Evolutionary conservation across 2,888 invertebrate genomes (phyloP), one percentile per base, ranked within the genome.

Genomic region (Drosophila siamana): DNA sequence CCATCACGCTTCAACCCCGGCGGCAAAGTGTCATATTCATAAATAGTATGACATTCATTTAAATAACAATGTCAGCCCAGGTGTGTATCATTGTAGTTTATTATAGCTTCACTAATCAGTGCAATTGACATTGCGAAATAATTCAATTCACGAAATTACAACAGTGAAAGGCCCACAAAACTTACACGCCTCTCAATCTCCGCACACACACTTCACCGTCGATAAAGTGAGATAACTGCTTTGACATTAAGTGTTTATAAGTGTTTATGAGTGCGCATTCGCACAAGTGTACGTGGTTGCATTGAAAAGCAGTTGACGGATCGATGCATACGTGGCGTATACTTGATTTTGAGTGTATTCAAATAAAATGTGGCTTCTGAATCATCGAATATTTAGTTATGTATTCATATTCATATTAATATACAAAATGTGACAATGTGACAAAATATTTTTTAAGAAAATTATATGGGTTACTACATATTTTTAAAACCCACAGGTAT

Each of bases 191-290:
- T 59, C 13, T 13, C 36, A 61, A 16, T 28, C 4, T 33, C n/a
- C n/a, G 4, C 33, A 33, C 56, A 41, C 38, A 40, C 41, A 44
- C n/a, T n/a, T n/a, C n/a, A 24, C 73, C 36, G 48, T 40, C 41
- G 46, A 47, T 52, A 48, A 61, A 65, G 73, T 69, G 52, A 64
- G 73, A 69, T 64, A 80, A 69, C 74, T 72, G 71, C 69, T 84
- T 70, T 87, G 81, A 74, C 89, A 81, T 81, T 70, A 67, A 86
- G 76, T 69, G 74, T 63, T 66, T 66, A 44, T 47, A 59, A 73
- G 54, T 72, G 38, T 47, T 63, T 51, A 48, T 19, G 62, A 78
- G 26, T 28, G 13, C 33, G 55, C 60, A 73, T 73, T 73, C 68
- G 59, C 68, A 78, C 56, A 62, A 73, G 78, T 62, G 62, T 55